Evolutionary conservation across 2,113 vertebrate species (phyloP).

Genomic region (Seriola aureovittata): DNA sequence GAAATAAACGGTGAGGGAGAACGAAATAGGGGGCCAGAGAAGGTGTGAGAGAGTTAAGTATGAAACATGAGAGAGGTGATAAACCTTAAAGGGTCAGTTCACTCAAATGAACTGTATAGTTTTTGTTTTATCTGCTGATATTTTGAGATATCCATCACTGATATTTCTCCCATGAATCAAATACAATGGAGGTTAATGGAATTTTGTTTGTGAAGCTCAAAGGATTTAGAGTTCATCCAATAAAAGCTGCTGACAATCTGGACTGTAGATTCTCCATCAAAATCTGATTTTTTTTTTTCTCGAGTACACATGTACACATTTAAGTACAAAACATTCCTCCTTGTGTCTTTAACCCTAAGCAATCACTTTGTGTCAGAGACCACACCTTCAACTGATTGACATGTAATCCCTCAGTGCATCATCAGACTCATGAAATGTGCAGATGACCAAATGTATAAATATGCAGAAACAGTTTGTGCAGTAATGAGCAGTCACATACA

Average conservation of each 20-base stretch:
- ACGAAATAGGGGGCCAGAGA: background rate
- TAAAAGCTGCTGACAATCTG: slow-evolving; percentile 18
- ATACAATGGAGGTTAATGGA: slow-evolving; percentile 7
- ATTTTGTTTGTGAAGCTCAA: slow-evolving; percentile 30
- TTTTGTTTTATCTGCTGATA: slow-evolving; percentile 30
- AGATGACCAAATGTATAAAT: no score
- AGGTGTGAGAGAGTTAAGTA: slow-evolving; percentile 1
- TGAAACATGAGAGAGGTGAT: slow-evolving; percentile 33
- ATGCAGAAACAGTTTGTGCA: no score
- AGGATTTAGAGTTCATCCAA: slow-evolving; percentile 11
- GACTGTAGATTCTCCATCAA: background rate
- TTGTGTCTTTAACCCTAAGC: no score
- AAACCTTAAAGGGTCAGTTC: slow-evolving; percentile 27
- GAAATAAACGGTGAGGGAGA: slow-evolving; percentile 26
- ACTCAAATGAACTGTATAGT: slow-evolving; percentile 12
- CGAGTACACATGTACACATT: background rate
- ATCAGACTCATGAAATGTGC: no score
- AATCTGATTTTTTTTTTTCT: background rate
- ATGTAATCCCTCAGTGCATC: no score
- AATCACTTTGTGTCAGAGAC: no score
- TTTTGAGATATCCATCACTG: background rate
- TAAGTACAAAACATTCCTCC: no score
- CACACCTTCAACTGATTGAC: no score
- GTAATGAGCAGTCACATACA: no score
- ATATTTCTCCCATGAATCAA: slow-evolving; percentile 6